Evolutionary conservation across 2,888 invertebrate species (phyloP), one percentile per base, ranked within the genome.

Genomic region (Meganola albula): DNA sequence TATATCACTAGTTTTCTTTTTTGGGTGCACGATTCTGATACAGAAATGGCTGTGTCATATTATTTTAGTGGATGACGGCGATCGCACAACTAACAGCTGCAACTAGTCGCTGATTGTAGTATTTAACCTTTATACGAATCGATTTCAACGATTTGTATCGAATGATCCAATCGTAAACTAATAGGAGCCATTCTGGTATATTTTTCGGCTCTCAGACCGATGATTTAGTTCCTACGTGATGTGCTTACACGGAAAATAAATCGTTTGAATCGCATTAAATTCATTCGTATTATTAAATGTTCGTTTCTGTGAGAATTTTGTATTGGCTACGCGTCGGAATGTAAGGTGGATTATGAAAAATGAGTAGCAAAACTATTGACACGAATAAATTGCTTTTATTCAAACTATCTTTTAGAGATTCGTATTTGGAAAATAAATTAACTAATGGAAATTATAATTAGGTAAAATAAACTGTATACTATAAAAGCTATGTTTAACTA

Each of bases 41-140:
- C 74, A 74, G 69, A 82, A 85, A 84, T 57, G 82, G 83, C 84
- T 84, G 74, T 83, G 84, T 84, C 85, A 84, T 84, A 84, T 83
- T 83, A 83, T 83, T 83, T 84, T 80, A 85, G 84, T 78, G 84
- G 82, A 75, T 80, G 79, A 79, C 77, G 76, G 70, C 71, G 75
- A 63, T 71, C 74, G 67, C 60, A 66, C 68, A 70, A 69, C 77
- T 77, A 79, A 76, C 82, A 84, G 80, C 83, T 85, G 84, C 83
- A 71, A 65, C 44, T 44, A 53, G 64, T 60, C 61, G 62, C 58
- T 79, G 75, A 85, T 85, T 79, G 84, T 75, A 82, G 84, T 85
- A 64, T 85, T 85, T 85, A 85, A 66, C 63, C 65, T 64, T 74
- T 63, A 67, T 68, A 61, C 74, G 74, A 80, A 80, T 79, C 83